Evolutionary conservation across 64 coral and sea anemone genomes (phyloP).

Genomic region (Montipora capricornis): DNA sequence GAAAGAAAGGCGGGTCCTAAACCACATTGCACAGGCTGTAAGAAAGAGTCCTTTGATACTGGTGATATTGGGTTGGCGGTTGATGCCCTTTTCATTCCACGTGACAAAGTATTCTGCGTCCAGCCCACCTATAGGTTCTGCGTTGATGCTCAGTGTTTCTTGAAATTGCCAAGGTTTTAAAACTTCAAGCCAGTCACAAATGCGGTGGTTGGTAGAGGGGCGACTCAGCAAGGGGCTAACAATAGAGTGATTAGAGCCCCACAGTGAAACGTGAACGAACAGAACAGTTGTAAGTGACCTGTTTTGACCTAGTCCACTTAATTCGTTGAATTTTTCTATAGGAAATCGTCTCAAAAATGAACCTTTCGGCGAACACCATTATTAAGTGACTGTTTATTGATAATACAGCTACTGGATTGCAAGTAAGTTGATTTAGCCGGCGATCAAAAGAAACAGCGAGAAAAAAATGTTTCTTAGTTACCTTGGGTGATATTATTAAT

Average conservation of each 20-base stretch:
- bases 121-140: not conserved
- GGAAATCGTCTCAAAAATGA: not conserved
- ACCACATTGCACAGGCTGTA: no score
- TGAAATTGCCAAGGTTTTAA: not conserved
- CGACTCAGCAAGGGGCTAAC: constrained; percentile 10
- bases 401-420: no score
- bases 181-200: constrained; percentile 25
- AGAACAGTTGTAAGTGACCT: not conserved
- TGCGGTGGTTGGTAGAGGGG: not conserved
- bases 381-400: no score
- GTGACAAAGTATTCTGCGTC: not conserved
- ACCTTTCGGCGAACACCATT: not conserved
- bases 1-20: no score
- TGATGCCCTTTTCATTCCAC: not conserved
- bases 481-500: no score
- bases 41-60: no score
- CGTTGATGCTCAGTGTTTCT: not conserved
- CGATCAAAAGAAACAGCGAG: no score
- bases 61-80: not conserved
- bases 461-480: no score
- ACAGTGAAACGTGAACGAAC: not conserved
- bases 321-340: not conserved
- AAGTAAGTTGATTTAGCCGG: no score
- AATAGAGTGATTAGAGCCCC: constrained; percentile 4
- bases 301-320: not conserved